Conservation (phyloP, 2,797 vertebrate species). For the Phrynocephalus vlangalii region DNA sequence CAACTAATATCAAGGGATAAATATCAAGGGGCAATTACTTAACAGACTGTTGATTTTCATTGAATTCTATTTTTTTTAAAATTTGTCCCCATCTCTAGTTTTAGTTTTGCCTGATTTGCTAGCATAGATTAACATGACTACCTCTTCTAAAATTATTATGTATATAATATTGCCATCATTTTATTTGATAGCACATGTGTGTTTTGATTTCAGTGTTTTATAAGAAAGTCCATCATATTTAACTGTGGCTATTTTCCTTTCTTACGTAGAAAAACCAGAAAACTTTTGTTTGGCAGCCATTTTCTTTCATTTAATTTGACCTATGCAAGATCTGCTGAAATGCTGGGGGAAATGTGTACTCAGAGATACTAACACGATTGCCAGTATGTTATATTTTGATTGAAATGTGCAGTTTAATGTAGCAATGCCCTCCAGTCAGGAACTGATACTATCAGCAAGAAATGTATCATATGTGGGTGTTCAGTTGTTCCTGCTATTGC, state of each 20-base stretch:
- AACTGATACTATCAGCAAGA: slow-evolving; percentile 45
- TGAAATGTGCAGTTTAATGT: slow-evolving; percentile 38
- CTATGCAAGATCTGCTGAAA: slow-evolving; percentile 8
- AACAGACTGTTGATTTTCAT: too few relatives aligned
- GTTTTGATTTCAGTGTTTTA: not conserved
- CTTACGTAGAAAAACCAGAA: slow-evolving; percentile 1
- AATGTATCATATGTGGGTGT: not conserved
- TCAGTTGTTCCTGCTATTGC: slow-evolving; percentile 21
- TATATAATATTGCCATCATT: not conserved
- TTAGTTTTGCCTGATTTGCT: too few relatives aligned
- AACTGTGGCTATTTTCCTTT: not conserved
- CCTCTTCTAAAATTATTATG: too few relatives aligned
- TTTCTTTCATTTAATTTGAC: slow-evolving; percentile 47
- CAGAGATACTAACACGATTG: not conserved
- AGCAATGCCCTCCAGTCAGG: slow-evolving; percentile 40
- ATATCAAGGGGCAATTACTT: too few relatives aligned
- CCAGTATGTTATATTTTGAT: slow-evolving; percentile 35
- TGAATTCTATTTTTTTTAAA: too few relatives aligned
- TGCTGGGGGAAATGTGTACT: not conserved
- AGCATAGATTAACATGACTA: too few relatives aligned
- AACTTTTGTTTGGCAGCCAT: not conserved
- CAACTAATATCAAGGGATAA: too few relatives aligned
- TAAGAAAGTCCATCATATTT: not conserved
- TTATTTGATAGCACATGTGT: not conserved
- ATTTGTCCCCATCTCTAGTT: too few relatives aligned